Evolutionary conservation across 2,113 vertebrate genomes (phyloP).

Genomic region (Phaethornis superciliosus): DNA sequence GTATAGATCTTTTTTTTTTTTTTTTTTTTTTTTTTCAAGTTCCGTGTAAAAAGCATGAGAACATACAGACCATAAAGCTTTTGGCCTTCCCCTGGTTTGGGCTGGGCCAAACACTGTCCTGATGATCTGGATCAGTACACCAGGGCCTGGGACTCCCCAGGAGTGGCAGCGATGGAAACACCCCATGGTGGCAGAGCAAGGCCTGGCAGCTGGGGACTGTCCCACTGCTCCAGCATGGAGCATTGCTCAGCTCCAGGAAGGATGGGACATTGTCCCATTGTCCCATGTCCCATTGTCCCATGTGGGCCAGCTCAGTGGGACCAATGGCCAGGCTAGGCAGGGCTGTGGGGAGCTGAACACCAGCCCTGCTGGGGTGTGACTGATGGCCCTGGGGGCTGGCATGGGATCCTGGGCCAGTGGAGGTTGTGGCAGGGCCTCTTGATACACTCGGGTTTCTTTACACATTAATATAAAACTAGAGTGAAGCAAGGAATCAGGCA

Average conservation of each 20-base stretch:
- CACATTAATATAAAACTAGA: background rate
- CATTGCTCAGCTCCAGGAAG: accelerated
- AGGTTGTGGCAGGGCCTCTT: background rate
- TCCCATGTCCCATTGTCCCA: accelerated
- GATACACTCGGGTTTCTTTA: background rate
- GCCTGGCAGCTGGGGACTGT: background rate
- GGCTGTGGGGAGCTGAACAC: background rate
- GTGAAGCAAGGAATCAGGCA: background rate
- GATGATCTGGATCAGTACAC: no score
- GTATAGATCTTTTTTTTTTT: accelerated
- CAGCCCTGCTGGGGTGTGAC: background rate
- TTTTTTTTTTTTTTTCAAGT: background rate
- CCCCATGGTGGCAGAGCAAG: accelerated
- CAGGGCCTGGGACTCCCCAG: background rate
- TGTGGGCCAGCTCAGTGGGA: background rate
- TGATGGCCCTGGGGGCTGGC: accelerated
- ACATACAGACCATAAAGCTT: background rate
- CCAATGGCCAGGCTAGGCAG: background rate
- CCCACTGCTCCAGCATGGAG: accelerated
- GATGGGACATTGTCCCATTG: background rate
- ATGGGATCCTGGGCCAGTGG: background rate
- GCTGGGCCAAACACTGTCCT: background rate
- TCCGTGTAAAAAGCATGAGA: background rate
- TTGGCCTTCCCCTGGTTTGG: background rate
- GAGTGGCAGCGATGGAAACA: background rate